phyloP scores from a whole-genome alignment of 1,140 invertebrate species.

The Trinorchestia longiramus region DNA sequence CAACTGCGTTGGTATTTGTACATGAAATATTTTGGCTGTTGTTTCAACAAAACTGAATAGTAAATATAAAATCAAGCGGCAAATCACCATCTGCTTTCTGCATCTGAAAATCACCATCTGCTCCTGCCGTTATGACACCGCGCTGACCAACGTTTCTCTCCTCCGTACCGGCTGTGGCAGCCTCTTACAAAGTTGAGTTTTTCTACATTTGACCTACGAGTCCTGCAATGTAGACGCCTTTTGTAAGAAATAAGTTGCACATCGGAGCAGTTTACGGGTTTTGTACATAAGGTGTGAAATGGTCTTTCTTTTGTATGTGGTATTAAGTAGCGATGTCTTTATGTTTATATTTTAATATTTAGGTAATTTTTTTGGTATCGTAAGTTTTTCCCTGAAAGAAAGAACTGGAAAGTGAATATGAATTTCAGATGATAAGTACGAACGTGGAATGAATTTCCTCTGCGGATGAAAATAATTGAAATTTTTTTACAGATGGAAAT shows the following conservation, averaged over 20 bases:
- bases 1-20: background rate
- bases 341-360: background rate
- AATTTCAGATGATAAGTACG: background rate
- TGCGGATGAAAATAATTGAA: background rate
- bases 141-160: background rate
- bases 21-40: background rate
- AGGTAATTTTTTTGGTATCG: background rate
- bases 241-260: background rate
- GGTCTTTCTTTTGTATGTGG: background rate
- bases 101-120: background rate
- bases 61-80: background rate
- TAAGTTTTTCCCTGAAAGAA: background rate
- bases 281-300: background rate
- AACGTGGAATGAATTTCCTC: background rate
- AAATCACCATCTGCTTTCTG: background rate
- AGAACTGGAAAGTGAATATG: background rate
- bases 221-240: background rate
- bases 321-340: background rate
- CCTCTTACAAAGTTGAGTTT: background rate
- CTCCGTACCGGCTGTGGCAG: too few species aligned
- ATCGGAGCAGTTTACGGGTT: background rate
- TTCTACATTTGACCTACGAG: background rate
- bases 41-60: background rate
- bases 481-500: background rate
- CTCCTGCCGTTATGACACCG: background rate